These are phyloP conservation scores for Hassar affinis DNA, from an alignment of 2,113 vertebrate genomes.

Conservation along the genomic window DNA sequence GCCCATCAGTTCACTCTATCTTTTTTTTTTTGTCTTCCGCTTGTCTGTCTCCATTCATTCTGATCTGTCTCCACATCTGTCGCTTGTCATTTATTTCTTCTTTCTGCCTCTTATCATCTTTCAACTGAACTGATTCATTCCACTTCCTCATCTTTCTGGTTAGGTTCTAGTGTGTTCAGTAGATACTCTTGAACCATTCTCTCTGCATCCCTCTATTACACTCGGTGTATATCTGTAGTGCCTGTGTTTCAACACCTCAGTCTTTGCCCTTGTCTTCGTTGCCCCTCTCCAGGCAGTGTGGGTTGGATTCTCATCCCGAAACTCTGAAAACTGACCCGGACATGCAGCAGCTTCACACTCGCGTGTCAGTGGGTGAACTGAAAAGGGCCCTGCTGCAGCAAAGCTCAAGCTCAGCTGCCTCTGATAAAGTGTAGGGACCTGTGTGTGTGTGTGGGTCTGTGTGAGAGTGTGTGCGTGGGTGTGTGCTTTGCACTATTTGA, in stretches of 20 bases:
- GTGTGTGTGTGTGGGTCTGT: conserved; percentile 52
- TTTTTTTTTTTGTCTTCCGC: background rate
- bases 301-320: conserved; percentile 58
- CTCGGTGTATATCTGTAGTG: background rate
- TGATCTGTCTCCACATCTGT: background rate
- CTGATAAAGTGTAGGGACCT: conserved; percentile 68
- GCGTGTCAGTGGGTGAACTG: conserved; percentile 73
- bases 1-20: conserved; percentile 1
- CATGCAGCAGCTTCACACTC: conserved; percentile 66
- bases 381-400: conserved; percentile 70
- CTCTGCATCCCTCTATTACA: background rate
- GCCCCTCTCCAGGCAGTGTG: conserved; percentile 66
- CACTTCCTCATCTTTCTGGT: background rate
- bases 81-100: no score
- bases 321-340: conserved; percentile 51
- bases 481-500: conserved; percentile 25
- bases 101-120: background rate
- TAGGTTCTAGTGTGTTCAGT: background rate
- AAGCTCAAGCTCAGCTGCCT: conserved; percentile 57
- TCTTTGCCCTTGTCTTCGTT: conserved; percentile 39
- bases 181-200: background rate
- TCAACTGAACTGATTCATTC: background rate
- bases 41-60: background rate
- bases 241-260: conserved; percentile 20
- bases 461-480: conserved; percentile 29